Conservation (phyloP, 2,797 vertebrate species). For the Lophotriccus pileatus region DNA sequence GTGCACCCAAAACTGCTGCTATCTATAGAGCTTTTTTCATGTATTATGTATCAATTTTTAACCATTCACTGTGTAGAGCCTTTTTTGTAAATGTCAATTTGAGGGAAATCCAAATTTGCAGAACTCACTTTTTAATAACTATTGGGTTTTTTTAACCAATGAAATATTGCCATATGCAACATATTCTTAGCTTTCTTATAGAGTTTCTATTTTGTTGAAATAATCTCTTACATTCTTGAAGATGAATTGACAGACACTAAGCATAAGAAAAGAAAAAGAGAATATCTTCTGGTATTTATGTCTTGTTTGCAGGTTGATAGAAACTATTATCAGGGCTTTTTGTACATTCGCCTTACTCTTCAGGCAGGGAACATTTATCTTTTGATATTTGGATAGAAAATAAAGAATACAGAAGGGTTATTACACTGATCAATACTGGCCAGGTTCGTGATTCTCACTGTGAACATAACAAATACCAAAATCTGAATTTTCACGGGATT, state of each 20-base stretch:
- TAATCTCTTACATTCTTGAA: background rate
- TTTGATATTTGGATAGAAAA: background rate
- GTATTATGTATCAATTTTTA: background rate
- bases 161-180: background rate
- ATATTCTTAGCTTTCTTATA: background rate
- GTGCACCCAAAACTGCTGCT: background rate
- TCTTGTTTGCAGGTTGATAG: background rate
- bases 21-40: background rate
- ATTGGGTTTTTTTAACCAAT: background rate
- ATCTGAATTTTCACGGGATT: background rate
- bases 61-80: background rate
- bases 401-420: background rate
- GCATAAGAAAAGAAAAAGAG: background rate
- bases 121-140: background rate
- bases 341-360: background rate
- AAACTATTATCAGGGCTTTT: background rate
- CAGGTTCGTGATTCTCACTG: background rate
- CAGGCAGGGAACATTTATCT: background rate
- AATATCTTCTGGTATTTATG: background rate
- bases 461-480: background rate
- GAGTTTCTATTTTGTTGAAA: background rate
- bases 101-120: background rate
- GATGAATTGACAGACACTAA: background rate
- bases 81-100: background rate
- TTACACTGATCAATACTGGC: background rate